Conservation (phyloP, 2,888 invertebrate genomes). For the Lapara coniferarum region DNA sequence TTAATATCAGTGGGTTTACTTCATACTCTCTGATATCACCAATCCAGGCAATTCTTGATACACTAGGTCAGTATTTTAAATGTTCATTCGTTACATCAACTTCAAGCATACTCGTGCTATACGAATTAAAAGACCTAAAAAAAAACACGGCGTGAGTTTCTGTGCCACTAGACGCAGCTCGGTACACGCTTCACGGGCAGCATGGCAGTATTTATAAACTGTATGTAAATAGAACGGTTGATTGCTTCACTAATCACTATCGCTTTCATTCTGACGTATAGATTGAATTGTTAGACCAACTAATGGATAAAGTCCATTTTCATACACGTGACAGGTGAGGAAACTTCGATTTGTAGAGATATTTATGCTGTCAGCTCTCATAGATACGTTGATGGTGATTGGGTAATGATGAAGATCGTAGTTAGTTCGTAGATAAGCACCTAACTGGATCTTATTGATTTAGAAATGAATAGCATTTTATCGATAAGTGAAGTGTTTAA, state of each 20-base stretch:
- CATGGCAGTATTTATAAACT: constrained; percentile 47
- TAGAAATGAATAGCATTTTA: background rate
- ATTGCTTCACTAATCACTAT: constrained; percentile 55
- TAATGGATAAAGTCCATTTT: constrained; percentile 13
- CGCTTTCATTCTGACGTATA: constrained; percentile 38
- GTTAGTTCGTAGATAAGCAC: background rate
- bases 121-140: constrained; percentile 6
- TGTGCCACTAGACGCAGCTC: constrained; percentile 27
- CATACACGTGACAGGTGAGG: background rate
- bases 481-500: no score
- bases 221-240: constrained; percentile 52
- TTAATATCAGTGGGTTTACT: no score
- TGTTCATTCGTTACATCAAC: no score
- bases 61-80: no score
- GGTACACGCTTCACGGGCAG: constrained; percentile 46
- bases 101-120: no score
- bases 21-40: no score
- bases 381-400: background rate
- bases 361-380: background rate
- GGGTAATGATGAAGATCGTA: background rate
- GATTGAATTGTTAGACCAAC: constrained; percentile 26
- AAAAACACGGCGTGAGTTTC: constrained; percentile 14
- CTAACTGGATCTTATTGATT: background rate
- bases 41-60: no score
- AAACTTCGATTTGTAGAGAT: background rate